A percentile compares a stretch with the other conserved stretches of the same genome.
Conservation (phyloP, 2,888 invertebrate species). For the Nasonovia ribisnigri region DNA sequence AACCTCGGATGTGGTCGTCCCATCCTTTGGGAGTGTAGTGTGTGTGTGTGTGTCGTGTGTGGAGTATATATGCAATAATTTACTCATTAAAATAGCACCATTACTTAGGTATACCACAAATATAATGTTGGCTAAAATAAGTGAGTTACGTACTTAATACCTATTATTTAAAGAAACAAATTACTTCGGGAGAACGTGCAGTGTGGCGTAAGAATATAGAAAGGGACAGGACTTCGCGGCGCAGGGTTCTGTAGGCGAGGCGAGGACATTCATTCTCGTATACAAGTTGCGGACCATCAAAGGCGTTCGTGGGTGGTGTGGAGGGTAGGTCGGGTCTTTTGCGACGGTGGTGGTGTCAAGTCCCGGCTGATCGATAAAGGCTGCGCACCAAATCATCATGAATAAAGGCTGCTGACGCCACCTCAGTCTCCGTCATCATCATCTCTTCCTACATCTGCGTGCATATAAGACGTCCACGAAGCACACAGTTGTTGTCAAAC, state of each 20-base stretch:
- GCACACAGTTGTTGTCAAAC: not conserved
- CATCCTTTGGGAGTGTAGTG: not conserved
- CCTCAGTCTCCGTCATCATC: not conserved
- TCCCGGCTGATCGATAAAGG: constrained; percentile 65
- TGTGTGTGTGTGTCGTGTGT: not conserved
- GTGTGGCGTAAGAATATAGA: not conserved
- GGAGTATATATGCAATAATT: not conserved
- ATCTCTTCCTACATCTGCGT: not conserved
- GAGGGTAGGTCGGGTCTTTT: constrained; percentile 39
- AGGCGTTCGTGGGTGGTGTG: constrained; percentile 30
- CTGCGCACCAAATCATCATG: constrained; percentile 61
- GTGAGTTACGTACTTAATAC: not conserved
- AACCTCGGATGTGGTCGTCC: not conserved
- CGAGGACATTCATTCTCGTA: constrained; percentile 53
- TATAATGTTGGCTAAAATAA: not conserved
- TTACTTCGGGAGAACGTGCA: not conserved
- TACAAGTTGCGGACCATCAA: constrained; percentile 23
- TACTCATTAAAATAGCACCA: not conserved
- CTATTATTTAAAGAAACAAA: not conserved
- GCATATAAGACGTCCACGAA: constrained; percentile 24
- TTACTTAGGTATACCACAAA: not conserved
- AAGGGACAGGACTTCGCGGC: not conserved
- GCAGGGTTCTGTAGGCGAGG: not conserved
- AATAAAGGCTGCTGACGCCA: constrained; percentile 41
- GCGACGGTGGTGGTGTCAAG: constrained; percentile 54